Base-by-base conservation (phyloP, 2,797 vertebrate genomes). In the Rhynchotus rufescens region DNA sequence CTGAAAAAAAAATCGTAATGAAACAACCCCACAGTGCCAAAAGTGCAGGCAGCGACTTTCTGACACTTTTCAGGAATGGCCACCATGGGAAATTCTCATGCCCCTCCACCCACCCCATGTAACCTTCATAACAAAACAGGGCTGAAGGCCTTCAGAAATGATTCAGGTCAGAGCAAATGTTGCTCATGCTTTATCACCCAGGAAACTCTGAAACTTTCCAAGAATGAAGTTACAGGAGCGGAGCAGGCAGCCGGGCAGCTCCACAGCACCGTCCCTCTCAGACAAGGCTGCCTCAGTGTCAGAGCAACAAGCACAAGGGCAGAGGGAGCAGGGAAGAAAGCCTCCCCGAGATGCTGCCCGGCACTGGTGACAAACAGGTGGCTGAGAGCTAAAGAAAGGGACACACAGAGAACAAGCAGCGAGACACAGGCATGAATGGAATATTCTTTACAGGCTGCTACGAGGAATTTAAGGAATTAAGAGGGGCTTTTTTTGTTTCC, bases 121-220 rank as follows among this genome's bases (percentile, higher is more conserved):
- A 98, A 97, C 94, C 93, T 74, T 92, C 96, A 80, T 87, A 93
- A 97, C 96, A 98, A 97, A 97, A 95, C 95, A 66, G 68, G 89
- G 73, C 95, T 94, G 89, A 92, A 90, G 94, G 94, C 94, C 96
- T 97, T 96, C 96, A 90, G 89, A 95, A 97, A 96, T 80, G 25
- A 95, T 92, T 80, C 91, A 80, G 96, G 95, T 96, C 89, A 90
- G 80, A 96, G 96, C 95, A 95, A 97, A 96, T 49, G 96, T 91
- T 88, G 94, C 93, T 94, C 93, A 16, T 67, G 95, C 97, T 96
- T 95, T 96, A 96, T 98, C 97, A 97, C 98, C 98, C 30, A 1
- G 98, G 98, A 97, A 97, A 98, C 98, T 92, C 97, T 92, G 95
- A 97, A 98, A 97, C 97, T 90, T 98, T 95, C 96, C 96, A 97